Base-by-base conservation (phyloP, 2,797 vertebrate genomes). In the Microcaecilia unicolor region DNA sequence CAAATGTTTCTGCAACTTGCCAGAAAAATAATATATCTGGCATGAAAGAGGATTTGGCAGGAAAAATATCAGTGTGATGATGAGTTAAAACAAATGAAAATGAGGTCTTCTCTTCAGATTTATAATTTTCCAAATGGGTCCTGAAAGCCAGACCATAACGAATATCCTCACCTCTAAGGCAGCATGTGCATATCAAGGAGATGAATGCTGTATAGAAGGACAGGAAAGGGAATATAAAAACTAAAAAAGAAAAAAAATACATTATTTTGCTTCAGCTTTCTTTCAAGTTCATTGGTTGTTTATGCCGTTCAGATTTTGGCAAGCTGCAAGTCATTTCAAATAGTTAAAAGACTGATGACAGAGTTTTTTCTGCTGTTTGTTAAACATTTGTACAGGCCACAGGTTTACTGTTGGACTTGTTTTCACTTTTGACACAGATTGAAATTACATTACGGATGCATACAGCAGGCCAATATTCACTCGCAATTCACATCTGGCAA, bases 401-500 rank as follows among this genome's bases (percentile, higher is more conserved):
- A 31, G 26, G 42, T 37, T 15, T 50, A n/a, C 11, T 40, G 24
- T 58, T 64, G 34, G 34, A 37, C 6, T 4, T 2, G 7, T n/a
- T 58, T 44, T 55, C 50, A 25, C 23, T 38, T 38, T 21, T 41
- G 27, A 22, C 22, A 19, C 39, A 10, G 17, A 41, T 45, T 49
- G 42, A 31, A 28, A 48, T 56, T 51, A 35, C 48, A 30, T 39
- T 50, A 41, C 18, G 10, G 30, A 7, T 17, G 30, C 22, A 19
- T 8, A 43, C 19, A 7, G n/a, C 12, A 52, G 46, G 40, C 24
- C 50, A 55, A 65, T 46, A 48, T 47, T 41, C 7, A 25, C 19
- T 13, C n/a, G 16, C 61, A 30, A 40, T 20, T 65, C 31, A 59
- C 37, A 33, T 42, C 45, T 63, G 49, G 29, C 25, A 51, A 34